Conservation (phyloP, 1,140 invertebrate genomes). For the Nasonia vitripennis region DNA sequence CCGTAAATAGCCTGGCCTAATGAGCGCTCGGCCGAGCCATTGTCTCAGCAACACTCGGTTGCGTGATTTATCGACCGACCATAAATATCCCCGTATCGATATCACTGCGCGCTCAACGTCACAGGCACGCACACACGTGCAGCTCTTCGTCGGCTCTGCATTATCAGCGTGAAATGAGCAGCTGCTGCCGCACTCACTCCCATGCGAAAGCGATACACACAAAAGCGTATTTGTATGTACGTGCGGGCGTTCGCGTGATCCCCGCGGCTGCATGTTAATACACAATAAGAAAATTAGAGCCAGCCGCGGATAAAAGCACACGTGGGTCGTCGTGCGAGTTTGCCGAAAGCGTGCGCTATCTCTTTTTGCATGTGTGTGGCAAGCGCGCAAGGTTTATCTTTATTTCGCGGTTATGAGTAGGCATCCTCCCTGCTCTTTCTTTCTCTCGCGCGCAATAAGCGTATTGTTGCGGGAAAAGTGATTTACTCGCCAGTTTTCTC, state of each 20-base stretch:
- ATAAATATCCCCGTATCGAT: constrained; percentile 27
- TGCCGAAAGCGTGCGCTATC: constrained; percentile 15
- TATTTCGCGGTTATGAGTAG: constrained; percentile 30
- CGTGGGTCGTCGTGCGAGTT: not conserved
- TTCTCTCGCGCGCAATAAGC: not conserved
- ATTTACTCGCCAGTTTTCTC: constrained; percentile 24
- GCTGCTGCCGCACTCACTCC: constrained; percentile 11
- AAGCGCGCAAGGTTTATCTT: constrained; percentile 39
- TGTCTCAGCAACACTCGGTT: not conserved
- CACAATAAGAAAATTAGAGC: constrained; percentile 54
- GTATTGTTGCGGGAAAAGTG: constrained; percentile 5
- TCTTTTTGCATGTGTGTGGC: constrained; percentile 14
- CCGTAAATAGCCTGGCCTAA: constrained; percentile 2
- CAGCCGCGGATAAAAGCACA: not conserved
- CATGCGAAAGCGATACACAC: not conserved
- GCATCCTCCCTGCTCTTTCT: not conserved
- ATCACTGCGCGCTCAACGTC: not conserved
- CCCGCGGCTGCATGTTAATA: constrained; percentile 52
- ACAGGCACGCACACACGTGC: not conserved
- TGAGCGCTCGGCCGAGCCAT: not conserved
- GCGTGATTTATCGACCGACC: constrained; percentile 20
- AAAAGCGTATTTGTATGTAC: not conserved
- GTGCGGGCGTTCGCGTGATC: constrained; percentile 53
- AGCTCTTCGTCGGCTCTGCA: not conserved
- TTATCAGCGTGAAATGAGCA: constrained; percentile 31